Percentiles rank a stretch among this genome's conserved stretches.
Conservation (phyloP, 2,113 vertebrate species). For the pig (Sus scrofa) region T2T-Sscrofa CM000813.6:130159501-130160000, state of each 20-base stretch:
- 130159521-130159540: neutral
- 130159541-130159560: neutral
- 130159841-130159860: too few relatives aligned
- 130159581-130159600: neutral
- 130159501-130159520: neutral
- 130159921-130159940: too few relatives aligned
- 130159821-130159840: conserved; percentile 34
- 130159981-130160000: too few relatives aligned
- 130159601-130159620: neutral
- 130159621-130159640: neutral
- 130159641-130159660: neutral
- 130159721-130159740: neutral
- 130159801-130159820: neutral
- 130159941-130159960: too few relatives aligned
- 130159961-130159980: too few relatives aligned
- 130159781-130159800: neutral
- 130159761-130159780: neutral
- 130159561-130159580: neutral
- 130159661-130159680: too few relatives aligned
- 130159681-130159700: neutral
- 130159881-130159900: neutral
- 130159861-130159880: neutral
- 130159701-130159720: neutral
- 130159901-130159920: neutral
- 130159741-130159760: neutral